A percentile compares a stretch with the other conserved stretches of the same genome.
Evolutionary conservation across 1,140 invertebrate species (phyloP).

Genomic region (Dolichoris vasculosae): DNA sequence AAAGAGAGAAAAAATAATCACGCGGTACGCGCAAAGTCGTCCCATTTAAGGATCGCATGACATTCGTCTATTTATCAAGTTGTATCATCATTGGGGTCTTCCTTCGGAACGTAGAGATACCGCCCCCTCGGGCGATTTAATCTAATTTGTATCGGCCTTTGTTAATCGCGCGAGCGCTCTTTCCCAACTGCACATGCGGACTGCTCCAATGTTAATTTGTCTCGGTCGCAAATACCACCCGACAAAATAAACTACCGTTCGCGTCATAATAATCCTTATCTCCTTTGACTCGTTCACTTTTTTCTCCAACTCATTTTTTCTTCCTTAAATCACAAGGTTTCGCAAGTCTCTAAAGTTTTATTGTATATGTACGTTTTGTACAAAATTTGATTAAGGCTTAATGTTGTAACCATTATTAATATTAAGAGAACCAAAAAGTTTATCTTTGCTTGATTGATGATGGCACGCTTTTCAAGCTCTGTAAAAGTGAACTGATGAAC

Average conservation of each 20-base stretch:
- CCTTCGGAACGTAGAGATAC: slow-evolving; percentile 50
- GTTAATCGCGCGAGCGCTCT: slow-evolving; percentile 62
- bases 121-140: slow-evolving; percentile 69
- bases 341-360: neutral
- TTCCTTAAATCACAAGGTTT: neutral
- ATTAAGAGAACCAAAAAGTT: slow-evolving; percentile 9
- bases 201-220: slow-evolving; percentile 65
- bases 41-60: slow-evolving; percentile 71
- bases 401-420: slow-evolving; percentile 18
- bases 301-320: neutral
- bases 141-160: slow-evolving; percentile 72
- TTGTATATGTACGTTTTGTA: neutral
- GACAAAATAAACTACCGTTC: slow-evolving; percentile 66
- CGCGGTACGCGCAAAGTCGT: slow-evolving; percentile 36
- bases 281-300: neutral
- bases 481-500: slow-evolving; percentile 36
- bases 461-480: slow-evolving; percentile 39
- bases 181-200: slow-evolving; percentile 8
- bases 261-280: slow-evolving; percentile 59
- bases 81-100: slow-evolving; percentile 70
- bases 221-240: slow-evolving; percentile 56
- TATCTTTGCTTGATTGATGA: slow-evolving; percentile 41
- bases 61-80: slow-evolving; percentile 73
- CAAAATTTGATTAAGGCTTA: slow-evolving; percentile 27
- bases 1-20: neutral